Evolutionary conservation across 2,797 vertebrate species (phyloP).

Genomic region (Pagetopsis macropterus): DNA sequence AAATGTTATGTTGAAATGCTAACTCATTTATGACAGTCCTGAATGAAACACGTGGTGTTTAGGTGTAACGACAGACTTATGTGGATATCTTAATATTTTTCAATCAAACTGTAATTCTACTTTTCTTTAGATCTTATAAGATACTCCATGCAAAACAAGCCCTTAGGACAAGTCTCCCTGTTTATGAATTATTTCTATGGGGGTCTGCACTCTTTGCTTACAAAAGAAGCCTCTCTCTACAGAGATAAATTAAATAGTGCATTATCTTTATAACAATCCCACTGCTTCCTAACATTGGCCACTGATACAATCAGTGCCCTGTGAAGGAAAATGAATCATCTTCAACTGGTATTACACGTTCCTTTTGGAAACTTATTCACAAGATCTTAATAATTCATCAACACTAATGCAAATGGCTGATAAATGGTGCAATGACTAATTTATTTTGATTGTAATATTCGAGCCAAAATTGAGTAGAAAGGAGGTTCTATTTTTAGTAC

Average conservation of each 20-base stretch:
- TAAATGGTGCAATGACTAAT: constrained; percentile 81
- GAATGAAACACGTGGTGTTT: neutral
- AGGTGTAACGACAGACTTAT: neutral
- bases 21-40: neutral
- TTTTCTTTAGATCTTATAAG: neutral
- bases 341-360: constrained; percentile 73
- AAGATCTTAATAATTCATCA: constrained; percentile 80
- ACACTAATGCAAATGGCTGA: constrained; percentile 81
- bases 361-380: constrained; percentile 76
- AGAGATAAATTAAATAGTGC: constrained; percentile 38
- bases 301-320: constrained; percentile 21
- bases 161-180: neutral
- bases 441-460: constrained; percentile 83
- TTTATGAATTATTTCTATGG: neutral
- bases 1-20: neutral
- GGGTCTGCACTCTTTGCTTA: constrained; percentile 5
- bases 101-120: neutral
- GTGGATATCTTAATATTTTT: neutral
- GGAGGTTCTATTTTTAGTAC: constrained; percentile 76
- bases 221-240: neutral
- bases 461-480: constrained; percentile 74
- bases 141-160: neutral
- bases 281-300: constrained; percentile 21
- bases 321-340: constrained; percentile 64
- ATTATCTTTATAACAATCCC: constrained; percentile 44